A percentile compares a stretch with the other conserved stretches of the same genome.
phyloP scores from a whole-genome alignment of 2,888 invertebrate genomes.

The Dinocampus coccinellae region DNA sequence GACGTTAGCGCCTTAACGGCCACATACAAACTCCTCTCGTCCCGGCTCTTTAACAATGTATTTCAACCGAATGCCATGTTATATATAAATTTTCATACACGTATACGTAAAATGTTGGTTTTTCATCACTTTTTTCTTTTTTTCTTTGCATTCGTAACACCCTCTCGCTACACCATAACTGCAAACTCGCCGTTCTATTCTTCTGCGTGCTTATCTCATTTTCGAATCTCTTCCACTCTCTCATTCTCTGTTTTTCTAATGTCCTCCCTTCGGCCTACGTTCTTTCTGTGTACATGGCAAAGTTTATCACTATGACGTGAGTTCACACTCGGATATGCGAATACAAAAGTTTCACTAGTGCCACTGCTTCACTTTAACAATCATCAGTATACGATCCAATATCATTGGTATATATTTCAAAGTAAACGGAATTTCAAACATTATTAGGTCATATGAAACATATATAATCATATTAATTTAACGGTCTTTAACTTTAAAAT shows the following conservation, averaged over 20 bases:
- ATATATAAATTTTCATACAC: not conserved
- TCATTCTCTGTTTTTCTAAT: not conserved
- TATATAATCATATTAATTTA: not conserved
- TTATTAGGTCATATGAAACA: not conserved
- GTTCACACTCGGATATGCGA: slow-evolving; percentile 9
- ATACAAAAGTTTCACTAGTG: slow-evolving; percentile 15
- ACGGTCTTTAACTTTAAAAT: not conserved
- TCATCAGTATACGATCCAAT: slow-evolving; percentile 8
- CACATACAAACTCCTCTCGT: slow-evolving; percentile 43
- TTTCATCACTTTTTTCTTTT: slow-evolving; percentile 3
- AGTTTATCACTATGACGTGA: slow-evolving; percentile 23
- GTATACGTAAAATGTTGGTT: not conserved
- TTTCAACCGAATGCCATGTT: slow-evolving; percentile 37
- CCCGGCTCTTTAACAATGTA: slow-evolving; percentile 41
- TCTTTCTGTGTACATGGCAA: not conserved
- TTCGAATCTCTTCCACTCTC: not conserved
- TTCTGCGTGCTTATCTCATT: not conserved
- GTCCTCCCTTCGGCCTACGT: not conserved
- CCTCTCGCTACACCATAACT: not conserved
- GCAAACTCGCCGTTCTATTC: not conserved
- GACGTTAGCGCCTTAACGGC: slow-evolving; percentile 47
- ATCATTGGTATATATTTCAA: not conserved
- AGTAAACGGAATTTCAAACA: not conserved
- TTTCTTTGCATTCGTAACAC: not conserved
- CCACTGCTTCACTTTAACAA: not conserved